Evolutionary conservation across 2,888 invertebrate species (phyloP).

Genomic region (Agrotis exclamationis): DNA sequence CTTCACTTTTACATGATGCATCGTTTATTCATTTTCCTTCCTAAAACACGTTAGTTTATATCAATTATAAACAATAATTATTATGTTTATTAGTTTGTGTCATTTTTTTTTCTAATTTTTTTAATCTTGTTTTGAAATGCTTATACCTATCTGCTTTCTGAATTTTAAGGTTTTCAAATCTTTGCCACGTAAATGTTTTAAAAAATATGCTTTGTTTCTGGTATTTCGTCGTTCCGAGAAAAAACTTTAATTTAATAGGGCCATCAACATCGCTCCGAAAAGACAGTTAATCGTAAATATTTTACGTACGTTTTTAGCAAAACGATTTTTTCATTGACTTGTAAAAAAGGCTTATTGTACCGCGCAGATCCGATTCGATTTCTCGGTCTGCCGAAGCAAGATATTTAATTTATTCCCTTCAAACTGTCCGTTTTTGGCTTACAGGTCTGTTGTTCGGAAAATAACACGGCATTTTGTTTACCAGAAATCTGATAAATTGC

Average conservation of each 20-base stretch:
- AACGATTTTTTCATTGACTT: conserved; percentile 57
- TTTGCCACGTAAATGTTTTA: neutral
- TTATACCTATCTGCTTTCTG: too few species aligned
- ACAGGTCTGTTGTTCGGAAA: conserved; percentile 46
- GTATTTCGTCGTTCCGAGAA: neutral
- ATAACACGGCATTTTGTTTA: conserved; percentile 49
- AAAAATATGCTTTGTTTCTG: neutral
- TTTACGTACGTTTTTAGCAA: conserved; percentile 21
- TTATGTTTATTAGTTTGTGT: too few species aligned
- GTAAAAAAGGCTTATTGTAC: conserved; percentile 54
- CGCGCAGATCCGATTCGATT: conserved; percentile 63
- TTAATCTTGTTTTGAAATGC: too few species aligned
- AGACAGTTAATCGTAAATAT: neutral
- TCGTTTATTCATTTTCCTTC: conserved; percentile 3
- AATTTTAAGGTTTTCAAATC: too few species aligned
- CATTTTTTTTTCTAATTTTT: too few species aligned
- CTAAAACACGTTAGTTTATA: too few species aligned
- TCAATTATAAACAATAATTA: too few species aligned
- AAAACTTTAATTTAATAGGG: neutral
- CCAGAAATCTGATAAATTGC: conserved; percentile 50
- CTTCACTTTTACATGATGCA: conserved; percentile 37
- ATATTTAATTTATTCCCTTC: conserved; percentile 68
- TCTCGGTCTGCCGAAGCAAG: conserved; percentile 68
- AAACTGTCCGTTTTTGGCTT: conserved; percentile 59
- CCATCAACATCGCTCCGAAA: neutral